A percentile compares a stretch with the other conserved stretches of the same genome.
Conservation (phyloP, 2,888 invertebrate species). For the Amphipyra tragopoginis region DNA sequence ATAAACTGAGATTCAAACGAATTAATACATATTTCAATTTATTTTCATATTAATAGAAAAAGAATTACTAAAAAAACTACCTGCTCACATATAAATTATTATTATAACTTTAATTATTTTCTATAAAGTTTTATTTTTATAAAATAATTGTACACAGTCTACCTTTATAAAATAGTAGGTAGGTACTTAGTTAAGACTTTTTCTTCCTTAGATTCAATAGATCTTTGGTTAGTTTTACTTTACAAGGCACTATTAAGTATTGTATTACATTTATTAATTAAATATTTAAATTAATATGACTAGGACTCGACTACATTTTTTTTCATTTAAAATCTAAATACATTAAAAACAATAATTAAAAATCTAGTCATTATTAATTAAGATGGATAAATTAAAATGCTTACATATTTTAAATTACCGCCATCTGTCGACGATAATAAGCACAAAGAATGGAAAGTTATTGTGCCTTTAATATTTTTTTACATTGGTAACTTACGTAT, state of each 20-base stretch:
- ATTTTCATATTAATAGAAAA: no score
- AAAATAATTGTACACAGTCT: neutral
- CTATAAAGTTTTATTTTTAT: neutral
- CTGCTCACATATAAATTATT: neutral
- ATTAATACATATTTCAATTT: no score
- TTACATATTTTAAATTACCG: conserved; percentile 24
- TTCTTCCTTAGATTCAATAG: conserved; percentile 5
- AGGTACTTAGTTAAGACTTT: neutral
- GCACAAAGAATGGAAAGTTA: conserved; percentile 45
- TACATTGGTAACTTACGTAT: neutral
- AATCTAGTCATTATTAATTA: conserved; percentile 33
- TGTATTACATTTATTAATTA: conserved; percentile 9
- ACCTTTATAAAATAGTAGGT: neutral
- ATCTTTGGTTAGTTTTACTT: conserved; percentile 50
- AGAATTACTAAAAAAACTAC: no score
- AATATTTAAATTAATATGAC: conserved; percentile 50
- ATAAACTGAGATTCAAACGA: no score
- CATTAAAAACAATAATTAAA: conserved; percentile 22
- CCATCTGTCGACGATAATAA: conserved; percentile 3
- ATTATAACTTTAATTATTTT: neutral
- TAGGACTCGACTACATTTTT: conserved; percentile 55
- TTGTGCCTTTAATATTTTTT: conserved; percentile 3
- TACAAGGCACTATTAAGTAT: conserved; percentile 42
- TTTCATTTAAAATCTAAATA: conserved; percentile 18
- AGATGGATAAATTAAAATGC: conserved; percentile 50